Percentiles rank a stretch among this genome's conserved stretches.
phyloP scores from a whole-genome alignment of 2,113 vertebrate genomes.

The Diphyllodes magnificus region DNA sequence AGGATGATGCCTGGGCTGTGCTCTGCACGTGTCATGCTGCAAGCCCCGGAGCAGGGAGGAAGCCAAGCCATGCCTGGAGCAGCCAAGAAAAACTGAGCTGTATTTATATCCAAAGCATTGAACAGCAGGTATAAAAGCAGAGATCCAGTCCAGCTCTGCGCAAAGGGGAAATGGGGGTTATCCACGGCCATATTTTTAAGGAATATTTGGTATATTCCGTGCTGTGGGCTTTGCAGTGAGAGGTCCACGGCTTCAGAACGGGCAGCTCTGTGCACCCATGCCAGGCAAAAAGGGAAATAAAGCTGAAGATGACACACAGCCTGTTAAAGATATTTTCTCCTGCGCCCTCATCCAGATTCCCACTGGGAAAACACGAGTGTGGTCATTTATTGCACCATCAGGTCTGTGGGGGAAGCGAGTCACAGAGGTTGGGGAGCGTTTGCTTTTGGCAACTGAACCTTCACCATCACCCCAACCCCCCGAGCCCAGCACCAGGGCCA shows the following conservation, averaged over 20 bases:
- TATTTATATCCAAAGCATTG: background rate
- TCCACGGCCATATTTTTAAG: background rate
- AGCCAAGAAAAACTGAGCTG: background rate
- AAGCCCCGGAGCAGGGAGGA: background rate
- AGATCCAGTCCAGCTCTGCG: background rate
- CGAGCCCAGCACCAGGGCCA: background rate
- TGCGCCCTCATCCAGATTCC: rapidly evolving
- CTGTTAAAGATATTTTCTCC: background rate
- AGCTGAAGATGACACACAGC: background rate
- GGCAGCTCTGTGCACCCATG: background rate
- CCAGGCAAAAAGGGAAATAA: background rate
- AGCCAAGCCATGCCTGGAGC: background rate
- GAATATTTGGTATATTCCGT: background rate
- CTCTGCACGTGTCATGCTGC: background rate
- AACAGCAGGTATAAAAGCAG: conserved; percentile 24
- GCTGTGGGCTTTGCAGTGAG: background rate
- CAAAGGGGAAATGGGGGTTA: background rate
- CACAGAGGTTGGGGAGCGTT: background rate
- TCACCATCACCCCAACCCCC: background rate
- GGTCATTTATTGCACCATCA: background rate
- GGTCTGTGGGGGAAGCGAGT: rapidly evolving
- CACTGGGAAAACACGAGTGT: rapidly evolving
- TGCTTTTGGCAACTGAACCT: background rate
- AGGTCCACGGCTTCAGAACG: rapidly evolving
- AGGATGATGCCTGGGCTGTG: background rate